Conservation (phyloP, 2,797 vertebrate genomes). For the Micropoecilia bifurca region DNA sequence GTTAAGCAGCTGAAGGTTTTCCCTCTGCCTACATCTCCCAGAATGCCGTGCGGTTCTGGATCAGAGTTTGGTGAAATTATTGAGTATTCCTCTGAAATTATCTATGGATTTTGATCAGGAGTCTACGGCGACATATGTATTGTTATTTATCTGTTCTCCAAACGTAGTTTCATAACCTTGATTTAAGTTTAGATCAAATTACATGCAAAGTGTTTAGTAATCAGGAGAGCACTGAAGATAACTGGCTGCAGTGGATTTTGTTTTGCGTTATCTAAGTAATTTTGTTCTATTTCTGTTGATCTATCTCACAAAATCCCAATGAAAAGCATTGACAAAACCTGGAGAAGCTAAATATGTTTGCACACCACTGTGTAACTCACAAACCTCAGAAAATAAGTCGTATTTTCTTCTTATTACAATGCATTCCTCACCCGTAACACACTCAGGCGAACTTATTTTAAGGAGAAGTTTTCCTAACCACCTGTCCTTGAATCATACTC, state of each 20-base stretch:
- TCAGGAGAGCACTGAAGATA: background rate
- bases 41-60: too few relatives aligned
- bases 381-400: background rate
- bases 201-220: background rate
- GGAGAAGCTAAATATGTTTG: background rate
- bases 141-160: too few relatives aligned
- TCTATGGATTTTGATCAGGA: too few relatives aligned
- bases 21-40: too few relatives aligned
- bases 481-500: constrained; percentile 73
- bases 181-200: background rate
- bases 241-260: background rate
- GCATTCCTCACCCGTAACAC: constrained; percentile 8
- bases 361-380: background rate
- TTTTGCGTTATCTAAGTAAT: background rate
- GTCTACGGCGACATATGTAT: too few relatives aligned
- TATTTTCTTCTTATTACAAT: constrained; percentile 4
- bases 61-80: too few relatives aligned
- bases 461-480: constrained; percentile 52
- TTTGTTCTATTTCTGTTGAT: background rate
- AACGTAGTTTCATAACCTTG: background rate
- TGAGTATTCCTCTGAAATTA: too few relatives aligned
- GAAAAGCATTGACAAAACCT: background rate
- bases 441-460: constrained; percentile 47
- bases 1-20: too few relatives aligned
- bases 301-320: background rate